These are phyloP conservation scores for Sorex fumeus DNA, from an alignment of 2,113 vertebrate genomes.

Conservation along the genomic window DNA sequence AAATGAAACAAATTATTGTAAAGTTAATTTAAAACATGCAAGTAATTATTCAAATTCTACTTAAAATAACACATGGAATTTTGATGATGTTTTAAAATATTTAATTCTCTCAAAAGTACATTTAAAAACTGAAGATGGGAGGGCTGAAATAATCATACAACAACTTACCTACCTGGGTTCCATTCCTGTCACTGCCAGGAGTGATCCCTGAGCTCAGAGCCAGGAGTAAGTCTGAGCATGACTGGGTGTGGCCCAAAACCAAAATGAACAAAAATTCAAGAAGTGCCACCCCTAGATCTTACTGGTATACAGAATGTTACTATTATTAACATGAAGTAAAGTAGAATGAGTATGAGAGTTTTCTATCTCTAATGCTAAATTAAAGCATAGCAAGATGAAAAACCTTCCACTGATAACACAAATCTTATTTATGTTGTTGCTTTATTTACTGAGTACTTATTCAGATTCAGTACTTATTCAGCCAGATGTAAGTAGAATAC, in stretches of 20 bases:
- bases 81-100: not conserved
- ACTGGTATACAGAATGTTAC: not conserved
- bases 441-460: constrained; percentile 46
- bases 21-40: constrained; percentile 23
- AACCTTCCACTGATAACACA: not conserved
- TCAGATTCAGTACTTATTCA: not conserved
- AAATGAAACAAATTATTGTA: not conserved
- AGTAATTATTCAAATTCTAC: not conserved
- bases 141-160: no score
- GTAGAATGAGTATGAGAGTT: not conserved
- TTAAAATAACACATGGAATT: constrained; percentile 11
- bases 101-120: not conserved
- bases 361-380: not conserved
- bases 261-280: no score
- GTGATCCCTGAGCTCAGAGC: no score
- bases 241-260: no score
- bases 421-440: not conserved
- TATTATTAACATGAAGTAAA: not conserved
- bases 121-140: not conserved
- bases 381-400: not conserved
- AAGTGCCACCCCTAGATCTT: not conserved
- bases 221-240: no score
- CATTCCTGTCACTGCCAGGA: no score
- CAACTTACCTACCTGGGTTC: no score
- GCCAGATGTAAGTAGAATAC: not conserved